These are phyloP conservation scores for Troides oblongomaculatus DNA, from an alignment of 2,888 invertebrate genomes.

Conservation along the genomic window DNA sequence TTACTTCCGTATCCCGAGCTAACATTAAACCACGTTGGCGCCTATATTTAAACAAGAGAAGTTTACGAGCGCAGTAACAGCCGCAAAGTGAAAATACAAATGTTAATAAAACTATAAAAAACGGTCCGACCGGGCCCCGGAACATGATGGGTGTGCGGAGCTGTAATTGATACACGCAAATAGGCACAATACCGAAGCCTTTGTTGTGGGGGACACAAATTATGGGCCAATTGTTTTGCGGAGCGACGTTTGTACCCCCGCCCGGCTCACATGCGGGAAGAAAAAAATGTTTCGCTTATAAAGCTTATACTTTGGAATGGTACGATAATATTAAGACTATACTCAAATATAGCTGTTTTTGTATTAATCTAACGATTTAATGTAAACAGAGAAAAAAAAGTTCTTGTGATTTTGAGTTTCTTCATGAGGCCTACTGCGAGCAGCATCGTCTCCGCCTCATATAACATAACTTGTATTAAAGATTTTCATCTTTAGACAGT, in stretches of 20 bases:
- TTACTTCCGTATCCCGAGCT: no score
- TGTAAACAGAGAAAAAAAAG: no score
- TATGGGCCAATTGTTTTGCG: conserved; percentile 20
- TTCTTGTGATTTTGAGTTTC: no score
- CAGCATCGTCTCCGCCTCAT: no score
- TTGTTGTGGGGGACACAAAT: conserved; percentile 25
- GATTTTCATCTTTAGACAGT: no score
- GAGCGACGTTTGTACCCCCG: conserved; percentile 1
- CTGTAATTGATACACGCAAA: conserved; percentile 10
- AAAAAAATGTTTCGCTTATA: conserved; percentile 14
- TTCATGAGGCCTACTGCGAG: no score
- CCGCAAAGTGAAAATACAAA: conserved; percentile 13
- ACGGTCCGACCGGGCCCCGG: not conserved
- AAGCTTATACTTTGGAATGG: not conserved
- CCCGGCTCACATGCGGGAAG: not conserved
- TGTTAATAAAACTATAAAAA: conserved; percentile 14
- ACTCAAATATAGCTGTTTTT: no score
- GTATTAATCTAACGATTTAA: no score
- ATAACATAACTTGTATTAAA: no score
- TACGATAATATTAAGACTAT: not conserved
- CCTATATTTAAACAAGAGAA: no score
- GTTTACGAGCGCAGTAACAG: no score
- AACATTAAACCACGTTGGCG: no score
- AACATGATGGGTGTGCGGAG: conserved; percentile 7
- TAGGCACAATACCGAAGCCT: conserved; percentile 1